Evolutionary conservation across 1,140 invertebrate genomes (phyloP).

Genomic region (Nephila pilipes): DNA sequence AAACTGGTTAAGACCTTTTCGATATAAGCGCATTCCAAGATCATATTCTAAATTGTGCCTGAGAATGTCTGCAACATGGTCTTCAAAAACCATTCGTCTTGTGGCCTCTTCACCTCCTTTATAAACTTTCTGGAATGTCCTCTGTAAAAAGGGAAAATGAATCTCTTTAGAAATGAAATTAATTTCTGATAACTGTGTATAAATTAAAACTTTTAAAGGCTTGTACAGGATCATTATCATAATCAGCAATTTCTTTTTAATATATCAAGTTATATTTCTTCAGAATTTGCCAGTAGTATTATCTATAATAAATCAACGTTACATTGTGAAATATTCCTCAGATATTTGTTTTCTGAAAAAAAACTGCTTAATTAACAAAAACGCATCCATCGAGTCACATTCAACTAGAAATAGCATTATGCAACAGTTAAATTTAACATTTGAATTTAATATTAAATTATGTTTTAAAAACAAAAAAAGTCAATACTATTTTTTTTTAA

Average conservation of each 20-base stretch:
- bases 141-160: background rate
- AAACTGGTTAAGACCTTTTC: slow-evolving; percentile 89
- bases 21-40: slow-evolving; percentile 85
- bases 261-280: background rate
- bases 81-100: slow-evolving; percentile 86
- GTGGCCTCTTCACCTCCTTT: slow-evolving; percentile 32
- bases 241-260: background rate
- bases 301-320: too few relatives aligned
- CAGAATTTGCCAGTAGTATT: background rate
- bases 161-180: background rate
- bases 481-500: too few relatives aligned
- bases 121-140: slow-evolving; percentile 49
- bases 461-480: too few relatives aligned
- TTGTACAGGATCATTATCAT: too few relatives aligned
- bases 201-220: background rate
- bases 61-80: slow-evolving; percentile 90
- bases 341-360: too few relatives aligned
- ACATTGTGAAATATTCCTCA: too few relatives aligned
- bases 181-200: background rate
- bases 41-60: slow-evolving; percentile 88
- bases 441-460: too few relatives aligned
- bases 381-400: background rate
- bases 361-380: too few relatives aligned
- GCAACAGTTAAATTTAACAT: too few relatives aligned
- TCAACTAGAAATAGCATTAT: background rate